phyloP scores from a whole-genome alignment of 2,888 invertebrate genomes.

The Chalcosyrphus nemorum region DNA sequence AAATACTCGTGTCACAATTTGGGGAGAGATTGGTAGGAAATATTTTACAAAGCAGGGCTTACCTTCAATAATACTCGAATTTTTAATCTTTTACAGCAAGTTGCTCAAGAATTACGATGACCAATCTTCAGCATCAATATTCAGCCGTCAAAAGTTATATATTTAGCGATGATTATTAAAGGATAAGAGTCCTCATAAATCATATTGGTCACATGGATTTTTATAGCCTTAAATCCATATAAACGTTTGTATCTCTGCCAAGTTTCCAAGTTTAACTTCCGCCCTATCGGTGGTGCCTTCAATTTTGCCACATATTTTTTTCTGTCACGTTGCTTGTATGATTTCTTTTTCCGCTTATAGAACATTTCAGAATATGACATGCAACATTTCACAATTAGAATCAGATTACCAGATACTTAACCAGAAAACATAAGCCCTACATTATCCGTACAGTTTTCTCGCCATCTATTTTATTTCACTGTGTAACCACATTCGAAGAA shows the following conservation, averaged over 20 bases:
- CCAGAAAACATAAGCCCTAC: conserved; percentile 45
- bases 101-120: no score
- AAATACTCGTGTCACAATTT: no score
- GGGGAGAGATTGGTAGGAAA: no score
- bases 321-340: background rate
- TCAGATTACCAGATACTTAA: conserved; percentile 33
- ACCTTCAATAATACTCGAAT: no score
- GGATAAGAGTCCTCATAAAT: no score
- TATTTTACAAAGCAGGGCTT: no score
- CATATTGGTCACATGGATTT: no score
- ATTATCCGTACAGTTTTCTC: background rate
- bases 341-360: background rate
- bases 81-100: no score
- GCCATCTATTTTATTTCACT: background rate
- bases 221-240: no score
- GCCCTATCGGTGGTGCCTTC: background rate
- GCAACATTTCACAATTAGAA: conserved; percentile 48
- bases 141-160: no score
- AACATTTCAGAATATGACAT: conserved; percentile 17
- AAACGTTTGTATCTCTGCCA: background rate
- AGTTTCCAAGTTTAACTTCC: background rate
- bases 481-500: conserved; percentile 34
- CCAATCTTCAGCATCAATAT: no score
- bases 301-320: background rate
- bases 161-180: no score